Conservation (phyloP, 2,113 vertebrate species). For the Nerophis ophidion region DNA sequence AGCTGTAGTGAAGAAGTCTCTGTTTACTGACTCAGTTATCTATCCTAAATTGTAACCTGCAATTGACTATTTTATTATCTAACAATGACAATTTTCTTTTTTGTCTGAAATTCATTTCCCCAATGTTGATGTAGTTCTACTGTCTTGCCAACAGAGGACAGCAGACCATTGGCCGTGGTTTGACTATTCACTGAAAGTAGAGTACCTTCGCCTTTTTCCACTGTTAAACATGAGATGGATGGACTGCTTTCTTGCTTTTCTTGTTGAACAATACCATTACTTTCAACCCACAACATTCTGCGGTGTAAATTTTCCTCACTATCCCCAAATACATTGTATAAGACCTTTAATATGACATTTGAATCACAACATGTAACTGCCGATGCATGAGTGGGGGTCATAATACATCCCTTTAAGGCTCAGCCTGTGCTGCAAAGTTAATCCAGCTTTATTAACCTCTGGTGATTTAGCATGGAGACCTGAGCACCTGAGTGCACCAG, state of each 20-base stretch:
- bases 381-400: background rate
- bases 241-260: background rate
- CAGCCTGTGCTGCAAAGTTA: background rate
- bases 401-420: background rate
- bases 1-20: no score
- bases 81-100: no score
- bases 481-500: constrained; percentile 53
- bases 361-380: background rate
- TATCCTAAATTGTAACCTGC: no score
- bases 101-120: no score
- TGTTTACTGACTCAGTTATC: no score
- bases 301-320: no score
- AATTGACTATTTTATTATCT: no score
- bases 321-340: no score
- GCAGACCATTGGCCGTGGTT: constrained; percentile 14
- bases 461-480: constrained; percentile 15
- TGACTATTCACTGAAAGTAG: background rate
- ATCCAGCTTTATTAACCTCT: constrained; percentile 1
- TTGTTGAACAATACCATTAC: no score
- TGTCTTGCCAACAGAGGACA: constrained; percentile 48
- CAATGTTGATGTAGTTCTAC: constrained; percentile 10
- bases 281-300: no score
- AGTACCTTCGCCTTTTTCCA: background rate
- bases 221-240: background rate
- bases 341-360: no score